Percentiles rank a stretch among this genome's conserved stretches.
phyloP scores from a whole-genome alignment of 1,140 invertebrate genomes.

The Temnothorax curvispinosus region DNA sequence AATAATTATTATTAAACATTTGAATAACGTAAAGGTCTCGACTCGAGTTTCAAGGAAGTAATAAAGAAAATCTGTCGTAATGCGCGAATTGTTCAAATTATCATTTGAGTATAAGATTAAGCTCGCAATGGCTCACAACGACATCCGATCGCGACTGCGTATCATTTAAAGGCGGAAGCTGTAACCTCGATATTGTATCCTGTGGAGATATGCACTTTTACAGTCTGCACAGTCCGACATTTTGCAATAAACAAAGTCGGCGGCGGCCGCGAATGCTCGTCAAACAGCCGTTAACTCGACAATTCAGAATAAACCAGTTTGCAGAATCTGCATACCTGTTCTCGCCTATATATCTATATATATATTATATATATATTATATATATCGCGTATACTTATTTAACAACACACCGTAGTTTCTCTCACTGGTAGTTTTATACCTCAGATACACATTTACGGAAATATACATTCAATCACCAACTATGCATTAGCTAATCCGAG shows the following conservation, averaged over 20 bases:
- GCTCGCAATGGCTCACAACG: neutral
- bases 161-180: slow-evolving; percentile 54
- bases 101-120: slow-evolving; percentile 1
- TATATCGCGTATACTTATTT: neutral
- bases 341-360: neutral
- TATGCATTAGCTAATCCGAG: slow-evolving; percentile 8
- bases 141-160: slow-evolving; percentile 3
- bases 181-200: slow-evolving; percentile 58
- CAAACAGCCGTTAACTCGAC: slow-evolving; percentile 32
- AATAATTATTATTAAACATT: neutral
- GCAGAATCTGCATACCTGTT: slow-evolving; percentile 34
- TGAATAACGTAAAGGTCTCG: neutral
- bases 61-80: slow-evolving; percentile 18
- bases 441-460: slow-evolving; percentile 18
- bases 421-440: neutral
- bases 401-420: neutral
- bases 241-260: slow-evolving; percentile 48
- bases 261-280: slow-evolving; percentile 9
- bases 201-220: slow-evolving; percentile 33
- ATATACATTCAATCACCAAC: slow-evolving; percentile 36
- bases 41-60: neutral
- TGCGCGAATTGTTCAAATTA: neutral
- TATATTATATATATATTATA: neutral
- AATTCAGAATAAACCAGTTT: slow-evolving; percentile 51
- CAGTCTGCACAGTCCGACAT: neutral